These are phyloP conservation scores for Procambarus clarkii DNA, from an alignment of 1,140 invertebrate species.

Conservation along the genomic window DNA sequence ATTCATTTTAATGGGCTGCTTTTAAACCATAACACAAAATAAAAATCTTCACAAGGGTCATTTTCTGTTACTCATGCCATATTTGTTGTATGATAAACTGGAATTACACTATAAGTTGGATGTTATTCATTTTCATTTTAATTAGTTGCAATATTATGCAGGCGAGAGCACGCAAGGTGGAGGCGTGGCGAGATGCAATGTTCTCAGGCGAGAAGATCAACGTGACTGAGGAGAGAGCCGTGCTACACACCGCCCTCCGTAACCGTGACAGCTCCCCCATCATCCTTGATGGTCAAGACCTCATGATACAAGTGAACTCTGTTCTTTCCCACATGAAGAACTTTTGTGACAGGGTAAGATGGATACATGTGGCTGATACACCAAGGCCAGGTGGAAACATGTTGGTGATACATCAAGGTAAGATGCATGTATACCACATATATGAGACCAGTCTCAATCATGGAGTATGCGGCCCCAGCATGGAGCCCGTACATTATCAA, in stretches of 20 bases:
- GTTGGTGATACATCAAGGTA: no score
- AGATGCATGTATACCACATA: no score
- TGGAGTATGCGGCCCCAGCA: no score
- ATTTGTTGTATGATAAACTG: no score
- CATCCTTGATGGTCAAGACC: constrained; percentile 91
- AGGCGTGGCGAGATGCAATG: constrained; percentile 92
- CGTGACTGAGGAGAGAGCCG: constrained; percentile 96
- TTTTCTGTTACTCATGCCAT: no score
- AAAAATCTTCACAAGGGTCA: no score
- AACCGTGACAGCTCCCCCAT: constrained; percentile 89
- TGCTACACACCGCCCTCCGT: constrained; percentile 95
- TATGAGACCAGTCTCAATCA: no score
- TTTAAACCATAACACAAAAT: no score
- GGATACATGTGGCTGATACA: no score
- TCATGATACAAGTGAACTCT: constrained; percentile 94
- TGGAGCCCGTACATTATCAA: no score
- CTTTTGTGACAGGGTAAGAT: constrained; percentile 85
- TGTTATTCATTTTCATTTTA: neutral
- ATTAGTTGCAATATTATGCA: constrained; percentile 73
- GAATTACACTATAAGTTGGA: neutral
- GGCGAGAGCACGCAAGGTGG: constrained; percentile 89
- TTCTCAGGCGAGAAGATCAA: constrained; percentile 97
- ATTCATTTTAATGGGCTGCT: no score
- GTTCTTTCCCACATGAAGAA: constrained; percentile 96
- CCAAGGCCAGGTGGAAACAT: no score